Base-by-base conservation (phyloP, 2,797 vertebrate genomes). In the Pseudotriccus pelzelni region DNA sequence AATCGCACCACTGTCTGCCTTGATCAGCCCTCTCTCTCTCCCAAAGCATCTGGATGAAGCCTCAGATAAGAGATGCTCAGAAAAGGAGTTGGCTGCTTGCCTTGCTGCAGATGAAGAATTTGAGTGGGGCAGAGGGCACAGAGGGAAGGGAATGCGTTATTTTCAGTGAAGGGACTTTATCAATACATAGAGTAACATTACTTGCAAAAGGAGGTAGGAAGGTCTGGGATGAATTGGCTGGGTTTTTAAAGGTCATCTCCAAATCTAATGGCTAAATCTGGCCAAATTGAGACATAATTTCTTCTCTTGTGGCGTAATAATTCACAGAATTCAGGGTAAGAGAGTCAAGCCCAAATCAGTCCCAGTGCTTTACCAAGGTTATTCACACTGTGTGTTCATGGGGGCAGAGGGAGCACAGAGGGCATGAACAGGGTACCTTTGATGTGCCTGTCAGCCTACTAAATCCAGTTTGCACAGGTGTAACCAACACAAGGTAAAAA, bases 21-120 rank as follows among this genome's bases (percentile, higher is more conserved):
- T 95, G 91, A 97, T 96, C 64, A 10, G 34, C 19, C 62, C 37
- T 67, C 79, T 92, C 39, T 67, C 79, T 92, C 79, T 67, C 76
- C 91, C 79, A 1, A 83, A 97, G 91, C 94, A 94, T 97, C 95
- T 90, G 91, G 83, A 93, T 34, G 39, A 70, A 96, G 70, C 50
- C 77, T 84, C 64, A 74, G 86, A 98, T 97, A 98, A 97, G 97
- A 93, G 95, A 83, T 94, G 94, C 94, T 98, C 95, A 97, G 97
- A 97, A 93, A 96, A 93, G 84, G 81, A 97, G 67, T 53, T 98
- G 97, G 97, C 96, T 68, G 79, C 66, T 88, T 19, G 96, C 97
- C 97, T 87, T 58, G 46, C 46, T 82, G 84, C 75, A 93, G 89
- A 89, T 81, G 95, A 96, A 91, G 68, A 91, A 93, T 96, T 83